A percentile compares a stretch with the other conserved stretches of the same genome.
Evolutionary conservation across 2,888 invertebrate genomes (phyloP).

Genomic region (Carterocephalus palaemon): DNA sequence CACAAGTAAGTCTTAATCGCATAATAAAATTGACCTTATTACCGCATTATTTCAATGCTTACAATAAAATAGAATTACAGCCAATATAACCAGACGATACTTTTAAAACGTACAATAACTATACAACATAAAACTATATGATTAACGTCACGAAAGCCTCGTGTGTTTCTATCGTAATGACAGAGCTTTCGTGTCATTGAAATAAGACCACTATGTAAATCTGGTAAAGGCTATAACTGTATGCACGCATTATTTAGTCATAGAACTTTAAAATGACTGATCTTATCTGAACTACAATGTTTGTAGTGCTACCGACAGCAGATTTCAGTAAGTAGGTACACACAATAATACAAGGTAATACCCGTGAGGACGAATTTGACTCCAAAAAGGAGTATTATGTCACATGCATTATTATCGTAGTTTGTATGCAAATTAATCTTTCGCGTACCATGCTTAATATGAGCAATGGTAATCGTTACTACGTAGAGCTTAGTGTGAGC

Average conservation of each 20-base stretch:
- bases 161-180: constrained; percentile 15
- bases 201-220: background rate
- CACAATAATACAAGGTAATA: constrained; percentile 8
- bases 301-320: constrained; percentile 18
- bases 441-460: no score
- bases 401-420: no score
- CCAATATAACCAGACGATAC: constrained; percentile 4
- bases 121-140: constrained; percentile 16
- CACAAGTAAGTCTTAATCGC: no score
- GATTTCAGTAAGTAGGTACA: constrained; percentile 18
- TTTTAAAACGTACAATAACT: constrained; percentile 11
- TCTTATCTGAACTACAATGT: constrained; percentile 18
- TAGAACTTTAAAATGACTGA: constrained; percentile 23
- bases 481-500: no score
- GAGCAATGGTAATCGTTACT: no score
- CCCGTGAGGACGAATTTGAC: no score
- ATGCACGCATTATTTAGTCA: constrained; percentile 2
- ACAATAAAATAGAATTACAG: background rate
- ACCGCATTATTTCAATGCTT: no score
- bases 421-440: no score
- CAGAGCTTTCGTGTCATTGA: background rate
- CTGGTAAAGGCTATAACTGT: background rate
- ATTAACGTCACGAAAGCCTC: constrained; percentile 20
- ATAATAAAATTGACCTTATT: no score
- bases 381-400: no score